Evolutionary conservation across 2,113 vertebrate species (phyloP), one percentile per base, ranked within the genome.

Genomic region (Gila orcuttii): DNA sequence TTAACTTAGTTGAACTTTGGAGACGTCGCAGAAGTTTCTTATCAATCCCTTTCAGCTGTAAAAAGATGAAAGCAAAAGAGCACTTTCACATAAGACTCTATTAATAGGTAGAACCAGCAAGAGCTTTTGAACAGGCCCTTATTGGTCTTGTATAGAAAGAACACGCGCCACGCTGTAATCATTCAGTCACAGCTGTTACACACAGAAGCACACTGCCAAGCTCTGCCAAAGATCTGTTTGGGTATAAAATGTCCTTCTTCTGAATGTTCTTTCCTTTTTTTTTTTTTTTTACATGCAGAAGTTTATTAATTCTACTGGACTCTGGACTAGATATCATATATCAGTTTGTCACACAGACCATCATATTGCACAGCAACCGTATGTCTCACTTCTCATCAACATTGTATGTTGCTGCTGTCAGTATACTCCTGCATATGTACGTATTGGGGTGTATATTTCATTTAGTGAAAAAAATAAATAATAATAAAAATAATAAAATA

Each of bases 111-210:
- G 23, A 52, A 25, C 36, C 21, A 68, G 25, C 42, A 36, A 78
- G 8, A 60, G 42, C 42, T 74, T 59, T 59, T 59, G 52, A 47
- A 80, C 83, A 77, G 25, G 79, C 60, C 77, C 79, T 73, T 64
- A 57, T 73, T 85, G 64, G 74, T 66, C 81, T 79, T 73, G 64
- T 66, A 64, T 47, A 78, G 33, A 64, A 55, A 60, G 59, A 71
- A 62, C 42, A 64, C 4, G 73, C 62, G 66, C 12, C 23, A 36
- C 64, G 36, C 50, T 69, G 74, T 60, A 74, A 69, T 50, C 52
- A 69, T 57, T 80, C 15, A 79, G 68, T 82, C 59, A 21, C 83
- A 87, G 88, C 86, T 87, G 86, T 80, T 86, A 60, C 47, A 68
- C 42, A 82, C 25, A 87, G 50, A 68, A 75, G 31, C 31, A 62